A percentile compares a stretch with the other conserved stretches of the same genome.
phyloP scores from a whole-genome alignment of 2,113 vertebrate genomes.

The Chaenogobius annularis region DNA sequence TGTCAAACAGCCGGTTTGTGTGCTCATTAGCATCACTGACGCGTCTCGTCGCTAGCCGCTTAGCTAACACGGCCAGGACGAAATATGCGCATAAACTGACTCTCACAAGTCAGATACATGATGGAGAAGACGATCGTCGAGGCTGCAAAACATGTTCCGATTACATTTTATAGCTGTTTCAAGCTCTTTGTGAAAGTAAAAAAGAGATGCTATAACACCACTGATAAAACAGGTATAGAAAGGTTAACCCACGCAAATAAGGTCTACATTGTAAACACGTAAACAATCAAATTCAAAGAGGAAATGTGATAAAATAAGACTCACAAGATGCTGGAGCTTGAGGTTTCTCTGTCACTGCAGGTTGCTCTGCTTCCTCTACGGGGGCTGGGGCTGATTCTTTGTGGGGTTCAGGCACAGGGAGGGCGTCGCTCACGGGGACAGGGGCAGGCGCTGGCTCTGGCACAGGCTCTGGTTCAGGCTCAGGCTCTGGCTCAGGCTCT shows the following conservation, averaged over 20 bases:
- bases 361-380: slow-evolving; percentile 53
- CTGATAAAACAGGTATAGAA: background rate
- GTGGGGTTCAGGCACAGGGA: slow-evolving; percentile 55
- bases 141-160: background rate
- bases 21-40: slow-evolving; percentile 27
- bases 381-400: slow-evolving; percentile 51
- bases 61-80: slow-evolving; percentile 16
- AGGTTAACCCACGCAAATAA: background rate
- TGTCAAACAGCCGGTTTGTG: background rate
- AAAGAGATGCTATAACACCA: background rate
- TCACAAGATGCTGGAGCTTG: slow-evolving; percentile 68
- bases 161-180: rapidly evolving
- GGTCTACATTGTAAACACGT: background rate
- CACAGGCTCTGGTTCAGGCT: background rate
- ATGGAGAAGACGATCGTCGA: rapidly evolving
- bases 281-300: background rate
- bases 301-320: slow-evolving; percentile 19
- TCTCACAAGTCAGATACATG: rapidly evolving
- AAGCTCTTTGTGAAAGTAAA: background rate
- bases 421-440: slow-evolving; percentile 55
- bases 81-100: background rate
- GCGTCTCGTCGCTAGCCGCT: slow-evolving; percentile 16
- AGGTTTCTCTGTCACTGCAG: slow-evolving; percentile 55
- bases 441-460: slow-evolving; percentile 47
- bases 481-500: background rate